Evolutionary conservation across 2,888 invertebrate species (phyloP).

Genomic region (Eupithecia abbreviata): DNA sequence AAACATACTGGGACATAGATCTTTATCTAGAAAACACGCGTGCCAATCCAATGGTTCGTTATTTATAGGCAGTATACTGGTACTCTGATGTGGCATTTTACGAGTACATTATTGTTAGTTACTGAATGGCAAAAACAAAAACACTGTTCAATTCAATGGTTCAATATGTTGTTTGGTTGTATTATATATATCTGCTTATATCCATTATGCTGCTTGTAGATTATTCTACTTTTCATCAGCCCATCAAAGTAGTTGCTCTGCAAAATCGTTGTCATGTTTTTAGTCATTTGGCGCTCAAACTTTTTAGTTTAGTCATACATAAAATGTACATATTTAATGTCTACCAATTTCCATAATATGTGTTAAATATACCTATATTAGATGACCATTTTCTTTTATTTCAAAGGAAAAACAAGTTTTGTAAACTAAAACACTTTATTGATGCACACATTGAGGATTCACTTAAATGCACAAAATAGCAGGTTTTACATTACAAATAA

Average conservation of each 20-base stretch:
- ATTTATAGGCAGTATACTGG: background rate
- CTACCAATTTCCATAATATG: background rate
- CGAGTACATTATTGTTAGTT: background rate
- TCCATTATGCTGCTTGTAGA: background rate
- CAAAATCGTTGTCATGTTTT: background rate
- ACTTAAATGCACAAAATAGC: conserved; percentile 63
- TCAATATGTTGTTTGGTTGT: background rate
- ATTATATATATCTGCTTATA: background rate
- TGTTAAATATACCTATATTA: background rate
- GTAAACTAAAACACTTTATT: conserved; percentile 58
- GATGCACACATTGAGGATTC: conserved; percentile 56
- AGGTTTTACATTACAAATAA: conserved; percentile 52
- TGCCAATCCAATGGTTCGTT: background rate
- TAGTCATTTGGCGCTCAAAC: background rate
- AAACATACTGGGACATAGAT: background rate
- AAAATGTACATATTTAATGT: background rate
- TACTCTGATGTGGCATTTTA: background rate
- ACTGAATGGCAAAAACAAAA: no score
- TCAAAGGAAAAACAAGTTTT: conserved; percentile 16
- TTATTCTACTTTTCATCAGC: background rate
- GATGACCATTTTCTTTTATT: background rate
- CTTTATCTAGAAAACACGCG: background rate
- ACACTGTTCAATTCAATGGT: no score
- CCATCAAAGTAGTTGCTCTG: background rate
- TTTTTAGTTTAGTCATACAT: background rate